Evolutionary conservation across 1,140 invertebrate species (phyloP), one percentile per base, ranked within the genome.

Genomic region (Thaumetopoea pityocampa): DNA sequence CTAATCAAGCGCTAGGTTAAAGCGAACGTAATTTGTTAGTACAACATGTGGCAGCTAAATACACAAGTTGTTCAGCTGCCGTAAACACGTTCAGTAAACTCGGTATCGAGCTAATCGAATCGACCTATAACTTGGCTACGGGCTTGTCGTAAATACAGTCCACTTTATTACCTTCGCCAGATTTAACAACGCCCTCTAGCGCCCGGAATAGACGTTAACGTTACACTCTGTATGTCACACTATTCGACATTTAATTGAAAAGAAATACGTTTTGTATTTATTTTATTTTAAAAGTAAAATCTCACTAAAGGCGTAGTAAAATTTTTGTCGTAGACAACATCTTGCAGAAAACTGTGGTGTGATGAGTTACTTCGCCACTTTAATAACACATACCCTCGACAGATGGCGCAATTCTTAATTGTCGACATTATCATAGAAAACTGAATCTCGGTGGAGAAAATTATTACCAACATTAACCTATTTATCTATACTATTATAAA

Each of bases 131-230:
- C 57, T 71, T 71, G 51, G 58, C 56, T 60, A 36, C 47, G 41
- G 55, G 58, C 59, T 58, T 54, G 46, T 61, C 65, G 62, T 71
- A 76, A 79, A 77, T 70, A 74, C 67, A 35, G 49, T 67, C 61
- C 60, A 70, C 62, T 78, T 76, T 78, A 81, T 71, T 78, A 71
- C 71, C 74, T 70, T 38, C 62, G 32, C 65, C 52, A 68, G 57
- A 67, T 71, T 70, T 65, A 67, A 68, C 66, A 62, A 41, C 61
- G 35, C 15, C 24, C 48, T 45, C 36, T 29, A 18, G 29, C 45
- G 58, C 16, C 22, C 53, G 41, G 43, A 57, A 45, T 23, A 51
- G 36, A 38, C 14, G 22, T 12, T 65, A 55, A 60, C 50, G 60
- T 57, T 60, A 55, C 56, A 26, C 30, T 61, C 49, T 53, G 45